A percentile compares a stretch with the other conserved stretches of the same genome.
Evolutionary conservation across 30 jellyfish, hydroid and myxozoan genomes (phyloP).

Genomic region (Aurelia aurita): DNA sequence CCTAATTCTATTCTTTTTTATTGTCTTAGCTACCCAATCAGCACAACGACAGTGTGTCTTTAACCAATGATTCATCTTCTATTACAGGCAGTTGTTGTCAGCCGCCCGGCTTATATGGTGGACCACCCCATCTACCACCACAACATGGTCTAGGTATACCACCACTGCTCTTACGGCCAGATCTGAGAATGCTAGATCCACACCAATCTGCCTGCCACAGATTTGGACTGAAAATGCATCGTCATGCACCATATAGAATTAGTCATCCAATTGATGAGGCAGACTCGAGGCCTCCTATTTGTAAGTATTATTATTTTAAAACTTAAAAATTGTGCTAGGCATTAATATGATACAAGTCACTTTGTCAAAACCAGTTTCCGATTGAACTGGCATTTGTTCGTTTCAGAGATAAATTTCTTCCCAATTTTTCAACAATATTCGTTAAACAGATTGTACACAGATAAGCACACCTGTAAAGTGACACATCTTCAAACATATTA

Average conservation of each 20-base stretch:
- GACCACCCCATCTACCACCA: constrained; percentile 64
- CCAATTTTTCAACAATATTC: no score
- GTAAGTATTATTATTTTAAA: constrained; percentile 40
- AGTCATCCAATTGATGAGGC: constrained; percentile 63
- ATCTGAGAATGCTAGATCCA: constrained; percentile 73
- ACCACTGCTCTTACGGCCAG: constrained; percentile 67
- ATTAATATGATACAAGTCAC: no score
- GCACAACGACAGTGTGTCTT: no score
- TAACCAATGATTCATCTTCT: background rate
- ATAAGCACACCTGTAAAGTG: no score
- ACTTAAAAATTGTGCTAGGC: no score
- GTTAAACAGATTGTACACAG: no score
- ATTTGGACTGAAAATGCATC: constrained; percentile 59
- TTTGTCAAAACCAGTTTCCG: no score
- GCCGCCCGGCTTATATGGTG: constrained; percentile 66
- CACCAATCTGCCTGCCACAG: constrained; percentile 76
- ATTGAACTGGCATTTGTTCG: no score
- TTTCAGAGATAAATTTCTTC: no score
- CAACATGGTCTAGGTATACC: constrained; percentile 65
- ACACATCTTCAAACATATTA: no score
- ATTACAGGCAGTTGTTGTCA: constrained; percentile 84
- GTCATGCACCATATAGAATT: constrained; percentile 73
- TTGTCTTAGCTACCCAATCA: no score
- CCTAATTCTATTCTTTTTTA: no score
- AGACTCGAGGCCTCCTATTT: constrained; percentile 53